Base-by-base conservation (phyloP, 2,797 vertebrate genomes). In the Hippopotamyrus pictus region DNA sequence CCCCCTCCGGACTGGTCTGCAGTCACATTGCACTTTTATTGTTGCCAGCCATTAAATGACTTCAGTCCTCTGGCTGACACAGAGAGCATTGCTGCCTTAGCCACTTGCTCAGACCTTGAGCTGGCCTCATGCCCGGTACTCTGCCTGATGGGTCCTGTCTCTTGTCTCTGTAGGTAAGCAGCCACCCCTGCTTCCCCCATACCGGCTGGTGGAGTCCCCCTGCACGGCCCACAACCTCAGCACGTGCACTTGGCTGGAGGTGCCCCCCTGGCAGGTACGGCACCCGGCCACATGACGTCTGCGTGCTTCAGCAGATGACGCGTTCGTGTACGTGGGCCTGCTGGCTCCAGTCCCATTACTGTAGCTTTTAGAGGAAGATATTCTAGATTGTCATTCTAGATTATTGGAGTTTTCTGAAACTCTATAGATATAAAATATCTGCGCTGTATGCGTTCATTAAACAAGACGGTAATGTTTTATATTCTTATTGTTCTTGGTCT, bases 241-340 rank as follows among this genome's bases (percentile, higher is more conserved):
- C 92, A 88, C 79, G 44, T 97, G 96, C 93, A 89, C n/a, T 3
- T 97, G 96, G 96, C 22, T 95, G 87, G 93, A 95, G 92, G 89
- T 95, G 33, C 90, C 90, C 22, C 87, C 86, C 57, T 89, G 90
- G n/a, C 89, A 95, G 95, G 95, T 96, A 90, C 9, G 65, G 7
- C 14, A 51, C 11, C 33, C 11, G 19, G n/a, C 2, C 37, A 3
- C 17, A 51, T 25, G 5, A 79, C 14, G 2, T 79, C 3, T 53
- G 79, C 1, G 79, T 83, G 76, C 12, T 29, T 69, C 25, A 33
- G 25, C 11, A 33, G 11, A 14, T 4, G 12, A 76, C 17, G 73
- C 2, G 2, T 79, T 33, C 2, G 2, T 41, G 69, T 76, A 41
- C 5, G 1, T 19, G 33, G 37, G 73, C 14, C 37, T 37, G 73